A percentile compares a stretch with the other conserved stretches of the same genome.
Evolutionary conservation across 1,140 invertebrate species (phyloP).

Genomic region (Chironomus tepperi): DNA sequence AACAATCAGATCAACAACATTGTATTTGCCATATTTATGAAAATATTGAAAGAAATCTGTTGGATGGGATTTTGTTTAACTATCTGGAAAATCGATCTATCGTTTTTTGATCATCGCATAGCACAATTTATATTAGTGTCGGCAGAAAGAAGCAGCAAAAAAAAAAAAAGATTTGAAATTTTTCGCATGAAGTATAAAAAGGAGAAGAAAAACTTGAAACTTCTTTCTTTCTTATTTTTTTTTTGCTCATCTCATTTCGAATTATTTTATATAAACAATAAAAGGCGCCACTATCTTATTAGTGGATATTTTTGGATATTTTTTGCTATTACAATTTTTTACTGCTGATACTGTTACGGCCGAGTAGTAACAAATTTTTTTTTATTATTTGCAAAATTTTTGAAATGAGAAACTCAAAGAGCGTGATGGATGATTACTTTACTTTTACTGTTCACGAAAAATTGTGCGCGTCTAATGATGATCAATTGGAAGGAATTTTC

Average conservation of each 20-base stretch:
- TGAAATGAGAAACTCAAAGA: too few relatives aligned
- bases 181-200: not conserved
- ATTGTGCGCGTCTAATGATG: not conserved
- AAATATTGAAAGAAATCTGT: not conserved
- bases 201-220: not conserved
- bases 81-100: conserved; percentile 4
- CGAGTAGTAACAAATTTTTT: not conserved
- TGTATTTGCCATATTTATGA: not conserved
- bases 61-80: not conserved
- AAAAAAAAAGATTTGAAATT: not conserved
- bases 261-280: conserved; percentile 10
- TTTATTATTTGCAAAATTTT: not conserved
- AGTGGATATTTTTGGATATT: not conserved
- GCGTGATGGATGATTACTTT: too few relatives aligned
- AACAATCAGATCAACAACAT: conserved; percentile 6
- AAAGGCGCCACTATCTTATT: conserved; percentile 6
- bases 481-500: not conserved
- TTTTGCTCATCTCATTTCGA: not conserved
- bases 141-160: too few relatives aligned
- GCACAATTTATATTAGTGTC: too few relatives aligned
- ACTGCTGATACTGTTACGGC: not conserved
- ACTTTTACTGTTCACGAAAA: not conserved
- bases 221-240: too few relatives aligned
- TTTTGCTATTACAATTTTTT: not conserved
- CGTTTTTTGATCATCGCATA: not conserved